phyloP scores from a whole-genome alignment of 2,888 invertebrate species.

The Odontocolon sp. region DNA sequence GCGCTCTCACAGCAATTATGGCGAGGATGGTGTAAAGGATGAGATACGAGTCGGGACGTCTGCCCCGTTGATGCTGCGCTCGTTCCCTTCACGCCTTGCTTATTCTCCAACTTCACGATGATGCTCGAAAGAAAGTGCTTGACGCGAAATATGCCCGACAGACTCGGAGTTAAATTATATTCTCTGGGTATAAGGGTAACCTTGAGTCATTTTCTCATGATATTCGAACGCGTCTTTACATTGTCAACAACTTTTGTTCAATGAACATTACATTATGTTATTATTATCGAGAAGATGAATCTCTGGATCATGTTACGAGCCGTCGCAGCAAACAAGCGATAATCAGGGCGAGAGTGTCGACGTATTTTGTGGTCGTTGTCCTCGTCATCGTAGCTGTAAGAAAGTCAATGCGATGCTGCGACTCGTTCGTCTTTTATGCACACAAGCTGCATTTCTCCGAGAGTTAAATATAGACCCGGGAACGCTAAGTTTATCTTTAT shows the following conservation, averaged over 20 bases:
- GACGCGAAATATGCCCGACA: constrained; percentile 43
- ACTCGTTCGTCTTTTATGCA: background rate
- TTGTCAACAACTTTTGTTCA: background rate
- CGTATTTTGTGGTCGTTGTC: constrained; percentile 1
- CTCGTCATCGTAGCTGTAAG: no score
- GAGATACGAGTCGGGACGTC: constrained; percentile 56
- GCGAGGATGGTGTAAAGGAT: constrained; percentile 53
- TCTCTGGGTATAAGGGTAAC: constrained; percentile 21
- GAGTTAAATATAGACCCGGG: constrained; percentile 72
- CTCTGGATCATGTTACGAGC: background rate
- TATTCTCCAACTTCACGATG: constrained; percentile 12
- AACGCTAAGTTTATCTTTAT: constrained; percentile 74
- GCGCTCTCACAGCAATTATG: constrained; percentile 57
- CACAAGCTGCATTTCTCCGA: constrained; percentile 46
- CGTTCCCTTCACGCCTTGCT: constrained; percentile 32
- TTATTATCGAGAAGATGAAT: background rate
- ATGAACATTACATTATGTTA: background rate
- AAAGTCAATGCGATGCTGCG: constrained; percentile 48
- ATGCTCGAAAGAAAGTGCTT: constrained; percentile 41
- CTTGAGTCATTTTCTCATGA: constrained; percentile 31
- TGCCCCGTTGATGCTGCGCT: constrained; percentile 28
- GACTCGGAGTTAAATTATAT: constrained; percentile 33
- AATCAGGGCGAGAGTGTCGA: constrained; percentile 10
- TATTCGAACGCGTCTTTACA: background rate
- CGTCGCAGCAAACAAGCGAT: background rate